Evolutionary conservation across 2,797 vertebrate genomes (phyloP).

Genomic region (Eospalax fontanierii): DNA sequence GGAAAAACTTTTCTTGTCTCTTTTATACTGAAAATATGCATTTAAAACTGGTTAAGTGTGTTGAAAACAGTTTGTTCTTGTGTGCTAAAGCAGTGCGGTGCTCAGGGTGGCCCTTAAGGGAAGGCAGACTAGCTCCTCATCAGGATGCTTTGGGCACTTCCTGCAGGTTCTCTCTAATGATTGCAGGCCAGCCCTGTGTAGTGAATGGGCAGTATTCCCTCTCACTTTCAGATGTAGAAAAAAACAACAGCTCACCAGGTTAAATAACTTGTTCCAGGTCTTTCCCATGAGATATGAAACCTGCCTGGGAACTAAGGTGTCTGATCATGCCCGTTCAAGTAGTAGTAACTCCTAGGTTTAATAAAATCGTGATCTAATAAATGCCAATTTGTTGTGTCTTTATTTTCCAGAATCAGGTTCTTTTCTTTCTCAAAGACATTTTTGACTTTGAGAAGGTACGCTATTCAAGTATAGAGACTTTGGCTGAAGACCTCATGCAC

Average conservation of each 20-base stretch:
- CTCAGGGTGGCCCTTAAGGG: neutral
- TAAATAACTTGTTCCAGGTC: neutral
- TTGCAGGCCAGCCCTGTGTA: neutral
- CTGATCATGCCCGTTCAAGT: neutral
- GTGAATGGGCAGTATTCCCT: neutral
- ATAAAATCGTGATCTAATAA: constrained; percentile 29
- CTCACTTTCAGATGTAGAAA: constrained; percentile 43
- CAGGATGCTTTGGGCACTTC: neutral
- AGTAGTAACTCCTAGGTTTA: constrained; percentile 6
- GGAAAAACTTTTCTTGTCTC: constrained; percentile 26
- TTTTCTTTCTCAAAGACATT: constrained; percentile 97
- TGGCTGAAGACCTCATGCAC: constrained; percentile 95
- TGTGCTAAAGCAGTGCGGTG: neutral
- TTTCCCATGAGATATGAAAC: neutral
- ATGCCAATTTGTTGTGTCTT: constrained; percentile 21
- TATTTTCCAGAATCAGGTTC: constrained; percentile 94
- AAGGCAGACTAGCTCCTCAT: neutral
- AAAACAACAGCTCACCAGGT: neutral
- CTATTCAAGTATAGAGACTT: constrained; percentile 93
- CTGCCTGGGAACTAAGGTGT: neutral
- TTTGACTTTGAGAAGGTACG: constrained; percentile 98
- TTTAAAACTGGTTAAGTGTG: constrained; percentile 5
- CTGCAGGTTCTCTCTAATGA: neutral
- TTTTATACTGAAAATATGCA: constrained; percentile 13
- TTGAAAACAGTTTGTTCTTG: neutral